These are phyloP conservation scores for Sitobion miscanthi DNA, from an alignment of 1,140 invertebrate species.

Conservation along the genomic window DNA sequence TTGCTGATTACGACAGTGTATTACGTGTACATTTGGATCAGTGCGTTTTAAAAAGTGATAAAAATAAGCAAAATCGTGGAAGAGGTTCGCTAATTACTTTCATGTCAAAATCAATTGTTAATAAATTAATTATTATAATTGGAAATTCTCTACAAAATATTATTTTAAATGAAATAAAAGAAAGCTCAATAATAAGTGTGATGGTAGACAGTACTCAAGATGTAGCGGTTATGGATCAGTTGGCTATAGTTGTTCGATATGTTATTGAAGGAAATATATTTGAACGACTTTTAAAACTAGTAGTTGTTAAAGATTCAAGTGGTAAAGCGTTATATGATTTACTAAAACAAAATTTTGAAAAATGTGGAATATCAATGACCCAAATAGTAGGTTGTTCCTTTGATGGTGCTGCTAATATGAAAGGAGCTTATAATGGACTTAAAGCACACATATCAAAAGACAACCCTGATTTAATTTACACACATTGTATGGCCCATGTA, in stretches of 20 bases:
- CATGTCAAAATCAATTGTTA: not conserved
- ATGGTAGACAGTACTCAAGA: not conserved
- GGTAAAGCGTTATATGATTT: not conserved
- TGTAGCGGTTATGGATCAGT: not conserved
- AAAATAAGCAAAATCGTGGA: not conserved
- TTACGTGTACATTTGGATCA: not conserved
- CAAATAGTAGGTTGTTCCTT: not conserved
- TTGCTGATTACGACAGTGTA: conserved; percentile 5
- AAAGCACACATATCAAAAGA: not conserved
- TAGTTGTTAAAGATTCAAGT: not conserved
- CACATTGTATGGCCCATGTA: no score
- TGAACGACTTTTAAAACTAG: conserved; percentile 11
- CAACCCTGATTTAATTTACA: no score
- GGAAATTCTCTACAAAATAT: not conserved
- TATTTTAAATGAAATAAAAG: not conserved
- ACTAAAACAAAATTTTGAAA: not conserved
- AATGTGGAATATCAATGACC: not conserved
- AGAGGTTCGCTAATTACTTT: not conserved
- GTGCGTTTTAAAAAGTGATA: not conserved
- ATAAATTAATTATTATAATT: not conserved
- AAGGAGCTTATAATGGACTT: not conserved
- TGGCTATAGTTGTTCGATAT: not conserved
- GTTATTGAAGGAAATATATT: not conserved
- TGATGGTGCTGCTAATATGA: not conserved
- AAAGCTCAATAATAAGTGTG: not conserved